A percentile compares a stretch with the other conserved stretches of the same genome.
Evolutionary conservation across 2,888 invertebrate genomes (phyloP).

Genomic region (Junonia oenone): DNA sequence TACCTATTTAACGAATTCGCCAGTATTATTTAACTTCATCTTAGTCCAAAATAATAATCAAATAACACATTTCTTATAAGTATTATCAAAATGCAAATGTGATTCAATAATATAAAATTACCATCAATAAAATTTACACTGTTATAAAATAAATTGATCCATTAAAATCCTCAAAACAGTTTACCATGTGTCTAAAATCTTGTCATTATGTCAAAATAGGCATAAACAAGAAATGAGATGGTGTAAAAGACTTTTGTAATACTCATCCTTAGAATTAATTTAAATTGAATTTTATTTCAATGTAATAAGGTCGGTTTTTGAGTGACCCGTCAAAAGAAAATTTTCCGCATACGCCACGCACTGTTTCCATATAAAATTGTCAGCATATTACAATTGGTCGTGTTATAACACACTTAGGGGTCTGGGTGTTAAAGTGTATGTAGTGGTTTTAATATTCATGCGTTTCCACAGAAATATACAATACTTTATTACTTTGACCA

Average conservation of each 20-base stretch:
- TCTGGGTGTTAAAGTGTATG: neutral
- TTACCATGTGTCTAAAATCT: slow-evolving; percentile 35
- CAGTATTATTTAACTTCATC: too few relatives aligned
- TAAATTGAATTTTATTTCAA: slow-evolving; percentile 29
- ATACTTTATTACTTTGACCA: too few relatives aligned
- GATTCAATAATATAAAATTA: too few relatives aligned
- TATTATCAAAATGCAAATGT: too few relatives aligned
- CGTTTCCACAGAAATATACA: too few relatives aligned
- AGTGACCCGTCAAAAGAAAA: slow-evolving; percentile 27
- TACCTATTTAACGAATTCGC: too few relatives aligned
- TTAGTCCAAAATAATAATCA: too few relatives aligned
- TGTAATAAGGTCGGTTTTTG: slow-evolving; percentile 29
- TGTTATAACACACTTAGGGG: slow-evolving; percentile 33
- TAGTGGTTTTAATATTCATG: too few relatives aligned
- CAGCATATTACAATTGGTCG: slow-evolving; percentile 49
- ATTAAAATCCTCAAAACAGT: neutral
- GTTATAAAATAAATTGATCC: too few relatives aligned
- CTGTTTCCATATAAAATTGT: slow-evolving; percentile 66
- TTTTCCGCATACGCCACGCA: slow-evolving; percentile 47
- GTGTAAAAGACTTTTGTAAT: slow-evolving; percentile 38
- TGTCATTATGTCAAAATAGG: slow-evolving; percentile 39
- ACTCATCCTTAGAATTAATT: neutral
- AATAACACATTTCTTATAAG: too few relatives aligned
- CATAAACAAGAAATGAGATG: slow-evolving; percentile 36
- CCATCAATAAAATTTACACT: too few relatives aligned